Conservation (phyloP, 1,140 invertebrate species). For the Ylistrum balloti region DNA sequence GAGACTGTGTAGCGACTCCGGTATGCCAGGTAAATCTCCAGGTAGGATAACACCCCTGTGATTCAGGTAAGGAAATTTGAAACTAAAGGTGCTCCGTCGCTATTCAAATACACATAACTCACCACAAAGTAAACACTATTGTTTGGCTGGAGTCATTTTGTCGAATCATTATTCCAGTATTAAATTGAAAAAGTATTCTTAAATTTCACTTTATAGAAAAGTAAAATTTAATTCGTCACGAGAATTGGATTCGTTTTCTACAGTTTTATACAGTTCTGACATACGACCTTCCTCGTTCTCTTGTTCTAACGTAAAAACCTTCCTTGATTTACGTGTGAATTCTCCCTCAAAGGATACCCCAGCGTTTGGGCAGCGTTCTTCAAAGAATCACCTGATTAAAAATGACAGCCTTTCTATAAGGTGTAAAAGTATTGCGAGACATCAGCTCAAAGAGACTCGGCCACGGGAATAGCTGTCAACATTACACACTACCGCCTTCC, state of each 20-base stretch:
- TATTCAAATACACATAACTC: not conserved
- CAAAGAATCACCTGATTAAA: not conserved
- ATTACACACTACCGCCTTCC: not conserved
- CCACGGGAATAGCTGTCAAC: not conserved
- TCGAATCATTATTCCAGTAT: not conserved
- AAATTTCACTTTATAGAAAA: not conserved
- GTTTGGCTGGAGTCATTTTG: no score
- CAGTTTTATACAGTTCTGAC: not conserved
- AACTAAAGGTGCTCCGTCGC: not conserved
- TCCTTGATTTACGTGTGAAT: not conserved
- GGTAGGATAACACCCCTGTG: not conserved
- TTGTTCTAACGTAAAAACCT: not conserved
- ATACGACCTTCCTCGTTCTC: not conserved
- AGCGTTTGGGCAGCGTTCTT: not conserved
- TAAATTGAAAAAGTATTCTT: not conserved
- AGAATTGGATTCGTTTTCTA: not conserved
- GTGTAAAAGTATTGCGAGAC: not conserved
- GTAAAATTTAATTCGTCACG: not conserved
- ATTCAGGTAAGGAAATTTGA: not conserved
- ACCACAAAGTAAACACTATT: not conserved
- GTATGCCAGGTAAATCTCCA: not conserved
- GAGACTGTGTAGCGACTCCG: not conserved
- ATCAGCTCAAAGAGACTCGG: not conserved
- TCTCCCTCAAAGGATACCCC: not conserved
- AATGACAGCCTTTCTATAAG: not conserved